Evolutionary conservation across 2,113 vertebrate species (phyloP), one percentile per base, ranked within the genome.

Genomic region (Azemiops feae): DNA sequence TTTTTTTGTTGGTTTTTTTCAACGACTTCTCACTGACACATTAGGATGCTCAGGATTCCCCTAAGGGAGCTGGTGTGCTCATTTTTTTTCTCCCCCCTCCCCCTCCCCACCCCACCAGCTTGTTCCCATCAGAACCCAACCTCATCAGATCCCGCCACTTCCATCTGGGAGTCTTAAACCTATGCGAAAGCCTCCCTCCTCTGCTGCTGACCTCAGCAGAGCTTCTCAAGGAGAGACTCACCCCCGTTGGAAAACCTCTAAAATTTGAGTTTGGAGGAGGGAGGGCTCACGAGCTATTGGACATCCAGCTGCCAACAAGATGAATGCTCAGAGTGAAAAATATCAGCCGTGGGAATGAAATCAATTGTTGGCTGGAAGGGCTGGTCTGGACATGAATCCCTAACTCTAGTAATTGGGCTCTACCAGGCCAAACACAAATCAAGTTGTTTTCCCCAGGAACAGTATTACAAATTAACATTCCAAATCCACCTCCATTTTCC

Each of bases 281-380:
- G 88, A 87, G 88, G 93, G 81, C 55, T 87, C 91, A 2, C 91
- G 54, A 27, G 81, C 88, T 55, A 87, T 92, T 92, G 93, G 93
- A 94, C 91, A 27, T 0, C 0, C 52, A 54, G 47, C 92, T 93
- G 95, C 87, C 53, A 14, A 64, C 1, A 54, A 92, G n/a, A 81
- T 0, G 0, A 89, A 85, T 93, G 53, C 87, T 53, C 39, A 53
- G 25, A 30, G 89, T 93, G 92, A 93, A 91, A 91, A 94, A 91
- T 89, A 91, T 93, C 94, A 93, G 94, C 87, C 18, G 27, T 87
- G 92, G 85, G 94, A 52, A 86, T 54, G 60, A 53, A 74, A 89
- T 87, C 94, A 8, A 3, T 20, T 93, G 92, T 92, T 94, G 92
- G 87, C 87, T 88, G 89, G 43, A 1, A 0, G 2, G 22, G 74